Conservation (phyloP, 2,797 vertebrate genomes). For the Danio kyathit region DNA sequence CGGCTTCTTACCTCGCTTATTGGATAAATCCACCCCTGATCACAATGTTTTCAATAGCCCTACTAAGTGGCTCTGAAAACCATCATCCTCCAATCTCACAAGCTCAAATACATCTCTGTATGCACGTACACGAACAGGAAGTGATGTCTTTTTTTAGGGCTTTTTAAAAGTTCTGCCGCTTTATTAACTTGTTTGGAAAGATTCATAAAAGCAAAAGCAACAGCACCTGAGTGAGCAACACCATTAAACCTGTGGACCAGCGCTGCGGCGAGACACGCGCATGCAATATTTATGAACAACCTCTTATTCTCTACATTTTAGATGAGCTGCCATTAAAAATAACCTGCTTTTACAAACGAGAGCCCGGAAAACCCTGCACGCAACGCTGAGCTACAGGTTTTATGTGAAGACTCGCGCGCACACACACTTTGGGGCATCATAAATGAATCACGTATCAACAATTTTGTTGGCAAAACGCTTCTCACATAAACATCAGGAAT, state of each 20-base stretch:
- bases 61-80: no score
- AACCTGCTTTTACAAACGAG: conserved; percentile 59
- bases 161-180: conserved; percentile 30
- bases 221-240: conserved; percentile 51
- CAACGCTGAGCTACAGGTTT: conserved; percentile 47
- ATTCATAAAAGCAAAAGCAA: conserved; percentile 51
- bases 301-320: conserved; percentile 66
- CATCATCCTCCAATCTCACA: background rate
- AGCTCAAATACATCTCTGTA: conserved; percentile 4
- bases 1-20: no score
- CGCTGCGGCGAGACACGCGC: conserved; percentile 17
- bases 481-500: background rate
- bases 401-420: background rate
- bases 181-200: conserved; percentile 42
- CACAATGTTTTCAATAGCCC: no score
- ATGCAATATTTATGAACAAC: conserved; percentile 63
- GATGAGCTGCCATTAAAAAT: conserved; percentile 67
- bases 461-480: background rate
- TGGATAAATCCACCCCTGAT: no score
- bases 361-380: conserved; percentile 41
- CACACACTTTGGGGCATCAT: background rate
- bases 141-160: conserved; percentile 14
- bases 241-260: conserved; percentile 62
- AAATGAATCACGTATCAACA: background rate
- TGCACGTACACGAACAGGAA: background rate